Base-by-base conservation (phyloP, 2,888 invertebrate species). In the Drosophila recens region DNA sequence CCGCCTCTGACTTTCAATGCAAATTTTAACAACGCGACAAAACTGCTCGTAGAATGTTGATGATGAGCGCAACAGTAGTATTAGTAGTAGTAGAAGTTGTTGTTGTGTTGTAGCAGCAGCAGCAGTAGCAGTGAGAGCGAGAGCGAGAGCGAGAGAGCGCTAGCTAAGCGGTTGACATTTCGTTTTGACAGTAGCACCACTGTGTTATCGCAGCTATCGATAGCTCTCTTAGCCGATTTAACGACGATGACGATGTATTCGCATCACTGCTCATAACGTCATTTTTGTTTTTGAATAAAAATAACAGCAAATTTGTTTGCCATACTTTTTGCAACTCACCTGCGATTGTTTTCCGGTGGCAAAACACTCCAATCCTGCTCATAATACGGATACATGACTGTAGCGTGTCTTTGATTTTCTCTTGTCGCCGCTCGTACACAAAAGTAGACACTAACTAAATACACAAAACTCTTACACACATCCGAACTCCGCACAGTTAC, bases 291-390 rank as follows among this genome's bases (percentile, higher is more conserved):
- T 63, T 20, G 23, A 53, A 66, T 56, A 0, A 54, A 54, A 56
- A 54, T 13, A 38, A 5, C 40, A 56, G 10, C 9, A 17, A n/a
- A 48, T 15, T 9, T 9, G 23, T 13, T 17, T 52, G 33, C 23
- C 0, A 40, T 52, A 34, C 11, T 20, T n/a, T 27, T 43, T 43
- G n/a, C 17, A 33, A 79, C 91, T 92, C 94, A 97, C 97, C 97
- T 96, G 94, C 97, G 94, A 91, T 97, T 97, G 81, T 96, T 95
- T 93, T 97, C 97, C 67, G 96, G 96, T 74, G 97, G 97, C 87
- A 97, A 93, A 82, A 97, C 95, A 93, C 97, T 97, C 96, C 96
- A 96, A 91, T 97, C 97, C 67, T 96, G 94, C 92, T 97, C 97
- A 91, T 96, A 96, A 90, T 92, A 92, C 5, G 92, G 92, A 90